Percentiles rank a stretch among this genome's conserved stretches.
Evolutionary conservation across 2,888 invertebrate species (phyloP).

Genomic region (Phalangium opilio): DNA sequence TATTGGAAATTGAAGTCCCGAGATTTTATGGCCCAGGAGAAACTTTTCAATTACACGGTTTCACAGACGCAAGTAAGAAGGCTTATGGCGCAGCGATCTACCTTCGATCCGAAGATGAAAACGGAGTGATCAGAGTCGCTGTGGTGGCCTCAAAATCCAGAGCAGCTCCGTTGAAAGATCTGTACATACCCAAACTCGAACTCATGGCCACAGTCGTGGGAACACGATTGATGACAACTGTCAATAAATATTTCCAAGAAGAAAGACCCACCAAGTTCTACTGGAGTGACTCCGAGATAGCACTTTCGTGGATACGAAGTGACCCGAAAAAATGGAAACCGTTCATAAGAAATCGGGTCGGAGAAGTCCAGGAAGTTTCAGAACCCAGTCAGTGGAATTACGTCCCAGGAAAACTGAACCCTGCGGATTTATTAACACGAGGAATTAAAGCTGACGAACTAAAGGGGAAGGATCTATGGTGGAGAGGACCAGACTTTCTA

Average conservation of each 20-base stretch:
- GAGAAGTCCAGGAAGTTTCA: constrained; percentile 17
- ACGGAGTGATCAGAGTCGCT: constrained; percentile 12
- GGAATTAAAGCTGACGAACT: constrained; percentile 17
- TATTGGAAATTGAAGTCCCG: constrained; percentile 4
- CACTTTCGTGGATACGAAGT: constrained; percentile 18
- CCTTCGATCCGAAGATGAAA: constrained; percentile 5
- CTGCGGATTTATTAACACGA: constrained; percentile 23
- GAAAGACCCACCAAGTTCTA: not conserved
- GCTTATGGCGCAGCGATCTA: constrained; percentile 20
- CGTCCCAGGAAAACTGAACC: constrained; percentile 21
- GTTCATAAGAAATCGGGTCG: constrained; percentile 22
- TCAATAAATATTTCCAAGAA: not conserved
- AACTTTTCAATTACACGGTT: constrained; percentile 10
- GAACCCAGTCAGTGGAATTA: constrained; percentile 19
- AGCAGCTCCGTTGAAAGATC: constrained; percentile 20
- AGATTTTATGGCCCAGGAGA: constrained; percentile 2
- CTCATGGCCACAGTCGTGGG: constrained; percentile 15
- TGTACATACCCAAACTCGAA: constrained; percentile 20
- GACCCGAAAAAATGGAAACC: constrained; percentile 16
- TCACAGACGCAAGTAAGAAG: constrained; percentile 20
- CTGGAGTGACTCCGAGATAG: constrained; percentile 19
- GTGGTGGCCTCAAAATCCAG: not conserved
- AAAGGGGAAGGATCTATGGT: constrained; percentile 16
- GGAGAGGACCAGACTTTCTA: constrained; percentile 22
- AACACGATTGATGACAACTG: not conserved